phyloP scores from a whole-genome alignment of 2,888 invertebrate genomes.

The Lasioglossum lativentre region DNA sequence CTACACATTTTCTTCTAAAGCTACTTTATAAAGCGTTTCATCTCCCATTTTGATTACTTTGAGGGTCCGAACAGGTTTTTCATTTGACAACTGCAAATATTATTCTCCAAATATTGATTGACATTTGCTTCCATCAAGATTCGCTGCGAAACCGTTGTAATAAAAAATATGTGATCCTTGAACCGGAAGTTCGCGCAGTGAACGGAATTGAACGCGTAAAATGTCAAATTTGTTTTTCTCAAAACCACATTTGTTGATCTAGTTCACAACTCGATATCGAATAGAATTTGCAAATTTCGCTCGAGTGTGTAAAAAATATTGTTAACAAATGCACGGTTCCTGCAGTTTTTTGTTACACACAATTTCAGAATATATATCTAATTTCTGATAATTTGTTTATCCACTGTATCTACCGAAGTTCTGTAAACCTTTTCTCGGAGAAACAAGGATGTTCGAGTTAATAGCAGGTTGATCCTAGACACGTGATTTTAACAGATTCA shows the following conservation, averaged over 20 bases:
- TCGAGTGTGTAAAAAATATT: not conserved
- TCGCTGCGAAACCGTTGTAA: not conserved
- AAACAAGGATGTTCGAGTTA: not conserved
- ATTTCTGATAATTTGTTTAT: not conserved
- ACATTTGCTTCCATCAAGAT: no score
- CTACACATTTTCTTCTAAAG: no score
- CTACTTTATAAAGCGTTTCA: no score
- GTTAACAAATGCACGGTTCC: not conserved
- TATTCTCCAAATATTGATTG: no score
- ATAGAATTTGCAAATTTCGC: no score
- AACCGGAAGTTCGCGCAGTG: conserved; percentile 1
- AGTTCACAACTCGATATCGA: not conserved
- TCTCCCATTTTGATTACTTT: no score
- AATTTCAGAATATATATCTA: not conserved
- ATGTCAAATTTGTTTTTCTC: not conserved
- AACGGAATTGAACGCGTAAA: not conserved
- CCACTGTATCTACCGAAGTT: not conserved
- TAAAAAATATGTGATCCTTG: not conserved
- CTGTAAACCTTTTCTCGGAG: not conserved
- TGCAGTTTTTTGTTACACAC: not conserved
- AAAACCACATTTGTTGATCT: not conserved
- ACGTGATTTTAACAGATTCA: not conserved
- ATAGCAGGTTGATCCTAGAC: not conserved
- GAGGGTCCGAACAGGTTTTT: no score
- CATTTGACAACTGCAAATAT: no score